phyloP scores from a whole-genome alignment of 2,113 vertebrate genomes.

The Alligator sinensis region DNA sequence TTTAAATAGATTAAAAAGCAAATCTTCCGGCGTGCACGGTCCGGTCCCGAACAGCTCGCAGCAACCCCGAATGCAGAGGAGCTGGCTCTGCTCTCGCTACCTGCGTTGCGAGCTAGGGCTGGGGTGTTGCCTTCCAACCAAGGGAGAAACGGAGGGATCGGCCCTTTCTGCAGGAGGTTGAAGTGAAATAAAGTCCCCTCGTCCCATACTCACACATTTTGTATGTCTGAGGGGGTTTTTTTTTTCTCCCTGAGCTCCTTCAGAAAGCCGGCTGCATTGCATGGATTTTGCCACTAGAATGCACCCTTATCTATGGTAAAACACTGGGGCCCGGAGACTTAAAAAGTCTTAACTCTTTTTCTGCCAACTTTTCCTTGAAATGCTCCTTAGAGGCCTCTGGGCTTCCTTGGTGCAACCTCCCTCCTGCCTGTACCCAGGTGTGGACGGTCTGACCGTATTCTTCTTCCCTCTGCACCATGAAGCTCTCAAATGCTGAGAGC shows the following conservation, averaged over 20 bases:
- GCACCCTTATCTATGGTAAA: slow-evolving; percentile 85
- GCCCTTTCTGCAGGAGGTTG: background rate
- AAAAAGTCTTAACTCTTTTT: slow-evolving; percentile 74
- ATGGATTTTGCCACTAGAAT: slow-evolving; percentile 84
- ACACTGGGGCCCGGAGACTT: slow-evolving; percentile 49
- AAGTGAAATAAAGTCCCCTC: background rate
- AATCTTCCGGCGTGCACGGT: no score
- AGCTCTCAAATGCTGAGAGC: no score
- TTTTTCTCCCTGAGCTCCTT: slow-evolving; percentile 26
- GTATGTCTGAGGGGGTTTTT: slow-evolving; percentile 40
- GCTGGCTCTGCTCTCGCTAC: background rate
- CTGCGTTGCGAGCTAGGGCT: background rate
- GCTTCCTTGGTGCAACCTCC: background rate
- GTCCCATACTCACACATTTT: background rate
- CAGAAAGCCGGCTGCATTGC: slow-evolving; percentile 80
- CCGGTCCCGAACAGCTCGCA: background rate
- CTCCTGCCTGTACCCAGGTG: background rate
- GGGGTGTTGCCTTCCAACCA: background rate
- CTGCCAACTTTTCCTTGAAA: slow-evolving; percentile 8
- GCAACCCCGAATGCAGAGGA: background rate
- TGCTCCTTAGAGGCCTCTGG: background rate
- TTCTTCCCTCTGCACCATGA: no score
- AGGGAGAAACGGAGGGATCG: slow-evolving; percentile 12
- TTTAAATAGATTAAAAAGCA: no score
- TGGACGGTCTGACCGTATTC: background rate